These are phyloP conservation scores for Sander lucioperca DNA, from an alignment of 2,113 vertebrate species.

Conservation along the genomic window DNA sequence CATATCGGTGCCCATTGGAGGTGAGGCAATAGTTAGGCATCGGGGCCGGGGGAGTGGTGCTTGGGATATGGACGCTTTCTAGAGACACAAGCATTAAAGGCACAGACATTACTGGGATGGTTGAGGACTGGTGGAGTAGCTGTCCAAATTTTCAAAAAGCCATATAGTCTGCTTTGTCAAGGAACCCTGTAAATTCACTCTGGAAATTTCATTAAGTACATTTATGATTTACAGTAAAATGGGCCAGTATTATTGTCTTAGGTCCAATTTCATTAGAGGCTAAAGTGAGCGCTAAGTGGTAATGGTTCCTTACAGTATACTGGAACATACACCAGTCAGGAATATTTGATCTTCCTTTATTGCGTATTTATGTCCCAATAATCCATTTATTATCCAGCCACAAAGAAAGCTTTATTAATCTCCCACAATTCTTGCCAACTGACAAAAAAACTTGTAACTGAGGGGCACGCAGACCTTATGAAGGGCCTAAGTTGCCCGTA, in stretches of 20 bases:
- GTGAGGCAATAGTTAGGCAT: constrained; percentile 79
- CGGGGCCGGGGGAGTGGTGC: constrained; percentile 58
- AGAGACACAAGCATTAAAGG: constrained; percentile 31
- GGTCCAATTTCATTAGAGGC: constrained; percentile 45
- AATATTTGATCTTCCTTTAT: constrained; percentile 22
- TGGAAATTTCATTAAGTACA: constrained; percentile 49
- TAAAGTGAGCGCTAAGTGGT: constrained; percentile 11
- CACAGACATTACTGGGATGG: constrained; percentile 4
- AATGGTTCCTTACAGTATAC: constrained; percentile 4
- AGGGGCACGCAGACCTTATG: constrained; percentile 18
- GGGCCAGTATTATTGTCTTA: constrained; percentile 9
- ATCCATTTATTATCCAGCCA: constrained; percentile 16
- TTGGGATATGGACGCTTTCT: constrained; percentile 73
- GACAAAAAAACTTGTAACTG: not conserved
- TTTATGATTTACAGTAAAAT: constrained; percentile 42
- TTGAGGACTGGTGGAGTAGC: not conserved
- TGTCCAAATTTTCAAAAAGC: constrained; percentile 3
- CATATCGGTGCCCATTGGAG: constrained; percentile 76
- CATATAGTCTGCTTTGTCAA: not conserved
- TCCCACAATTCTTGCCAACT: constrained; percentile 15
- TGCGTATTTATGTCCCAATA: not conserved
- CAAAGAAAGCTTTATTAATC: constrained; percentile 25
- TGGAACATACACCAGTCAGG: not conserved
- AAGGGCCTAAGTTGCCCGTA: constrained; percentile 19
- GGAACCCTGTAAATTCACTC: constrained; percentile 5